Percentiles rank a stretch among this genome's conserved stretches.
Evolutionary conservation across 2,797 vertebrate genomes (phyloP).

Genomic region (Malurus leucopterus): DNA sequence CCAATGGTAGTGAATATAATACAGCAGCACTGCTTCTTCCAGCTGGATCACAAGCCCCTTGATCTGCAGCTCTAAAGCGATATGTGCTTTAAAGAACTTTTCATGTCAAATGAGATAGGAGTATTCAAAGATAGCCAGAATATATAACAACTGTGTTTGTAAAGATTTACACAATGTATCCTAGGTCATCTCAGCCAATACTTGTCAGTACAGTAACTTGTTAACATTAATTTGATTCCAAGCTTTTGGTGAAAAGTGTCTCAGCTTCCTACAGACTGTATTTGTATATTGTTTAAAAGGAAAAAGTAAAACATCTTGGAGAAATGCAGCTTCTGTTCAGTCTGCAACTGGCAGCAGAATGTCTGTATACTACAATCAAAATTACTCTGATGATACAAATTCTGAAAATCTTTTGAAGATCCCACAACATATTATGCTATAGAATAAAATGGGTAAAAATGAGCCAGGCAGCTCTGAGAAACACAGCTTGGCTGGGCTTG

Average conservation of each 20-base stretch:
- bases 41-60: not conserved
- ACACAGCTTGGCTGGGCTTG: accelerated
- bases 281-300: not conserved
- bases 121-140: not conserved
- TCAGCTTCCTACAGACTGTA: not conserved
- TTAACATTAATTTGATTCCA: not conserved
- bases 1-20: not conserved
- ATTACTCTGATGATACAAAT: not conserved
- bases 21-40: not conserved
- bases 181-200: not conserved
- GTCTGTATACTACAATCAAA: not conserved
- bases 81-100: not conserved
- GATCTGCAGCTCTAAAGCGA: not conserved
- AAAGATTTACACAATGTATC: not conserved
- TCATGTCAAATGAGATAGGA: not conserved
- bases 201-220: not conserved
- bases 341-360: not conserved
- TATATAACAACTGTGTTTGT: not conserved
- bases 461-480: not conserved
- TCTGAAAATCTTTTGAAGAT: not conserved
- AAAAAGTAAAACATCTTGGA: not conserved
- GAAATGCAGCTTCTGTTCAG: not conserved
- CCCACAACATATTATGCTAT: not conserved
- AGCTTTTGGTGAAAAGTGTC: not conserved
- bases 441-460: not conserved